Percentiles rank a stretch among this genome's conserved stretches.
These are phyloP conservation scores for Sarotherodon lohbergeri DNA, from an alignment of 2,113 vertebrate species.

Conservation along the genomic window DNA sequence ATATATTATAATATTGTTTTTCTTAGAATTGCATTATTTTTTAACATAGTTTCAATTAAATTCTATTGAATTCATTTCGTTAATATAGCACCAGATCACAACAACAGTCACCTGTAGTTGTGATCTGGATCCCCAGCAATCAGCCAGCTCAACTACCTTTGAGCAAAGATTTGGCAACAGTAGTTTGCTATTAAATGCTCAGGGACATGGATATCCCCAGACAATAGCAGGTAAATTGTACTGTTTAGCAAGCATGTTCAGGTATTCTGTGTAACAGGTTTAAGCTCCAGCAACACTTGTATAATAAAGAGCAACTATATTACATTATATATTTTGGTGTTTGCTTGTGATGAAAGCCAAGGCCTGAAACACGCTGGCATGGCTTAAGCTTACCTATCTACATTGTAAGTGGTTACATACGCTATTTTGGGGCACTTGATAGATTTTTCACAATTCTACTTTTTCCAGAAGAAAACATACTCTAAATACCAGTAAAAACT, in stretches of 20 bases:
- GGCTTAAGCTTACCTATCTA: not conserved
- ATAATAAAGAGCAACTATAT: not conserved
- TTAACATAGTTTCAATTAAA: not conserved
- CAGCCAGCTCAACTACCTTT: not conserved
- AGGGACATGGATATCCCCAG: too few species aligned
- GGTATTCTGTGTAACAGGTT: not conserved
- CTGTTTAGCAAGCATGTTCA: too few species aligned
- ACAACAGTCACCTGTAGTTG: not conserved
- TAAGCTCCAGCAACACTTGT: not conserved
- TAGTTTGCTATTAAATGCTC: not conserved
- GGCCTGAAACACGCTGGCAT: not conserved
- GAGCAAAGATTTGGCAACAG: not conserved
- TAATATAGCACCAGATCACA: not conserved
- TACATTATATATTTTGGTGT: not conserved
- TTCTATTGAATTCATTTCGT: not conserved
- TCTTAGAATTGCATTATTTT: not conserved
- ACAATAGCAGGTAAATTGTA: too few species aligned
- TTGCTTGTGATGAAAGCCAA: not conserved
- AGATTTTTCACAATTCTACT: too few species aligned
- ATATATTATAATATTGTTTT: not conserved
- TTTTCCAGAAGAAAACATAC: not conserved
- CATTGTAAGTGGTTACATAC: too few species aligned
- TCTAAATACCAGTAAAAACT: not conserved
- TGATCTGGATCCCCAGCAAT: accelerated
- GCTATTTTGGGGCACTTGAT: too few species aligned